phyloP scores from a whole-genome alignment of 1,140 invertebrate genomes.

The Lepidurus couesii region DNA sequence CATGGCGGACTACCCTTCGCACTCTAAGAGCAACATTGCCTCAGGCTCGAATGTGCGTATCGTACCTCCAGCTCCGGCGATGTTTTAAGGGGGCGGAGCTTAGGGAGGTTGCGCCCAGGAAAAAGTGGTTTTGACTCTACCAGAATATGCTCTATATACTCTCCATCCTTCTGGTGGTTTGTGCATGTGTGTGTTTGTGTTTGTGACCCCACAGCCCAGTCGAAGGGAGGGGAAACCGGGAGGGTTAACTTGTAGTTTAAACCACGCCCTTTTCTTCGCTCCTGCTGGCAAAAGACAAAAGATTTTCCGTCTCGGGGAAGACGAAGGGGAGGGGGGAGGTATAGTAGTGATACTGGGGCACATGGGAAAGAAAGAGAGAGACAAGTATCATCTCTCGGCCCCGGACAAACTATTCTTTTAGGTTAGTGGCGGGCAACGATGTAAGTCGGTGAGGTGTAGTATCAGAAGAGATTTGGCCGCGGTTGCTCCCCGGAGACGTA shows the following conservation, averaged over 20 bases:
- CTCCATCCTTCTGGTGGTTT: neutral
- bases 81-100: neutral
- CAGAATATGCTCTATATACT: neutral
- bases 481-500: slow-evolving; percentile 7
- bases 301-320: neutral
- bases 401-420: slow-evolving; percentile 10
- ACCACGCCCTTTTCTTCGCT: neutral
- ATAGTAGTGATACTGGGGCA: neutral
- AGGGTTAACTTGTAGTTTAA: neutral
- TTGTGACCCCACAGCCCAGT: neutral
- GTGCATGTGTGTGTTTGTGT: neutral
- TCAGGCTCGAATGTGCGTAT: neutral
- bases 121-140: neutral
- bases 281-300: slow-evolving; percentile 2
- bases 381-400: neutral
- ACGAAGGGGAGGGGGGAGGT: neutral
- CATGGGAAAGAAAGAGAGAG: neutral
- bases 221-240: neutral
- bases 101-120: neutral
- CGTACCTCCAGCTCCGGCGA: neutral
- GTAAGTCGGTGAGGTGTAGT: slow-evolving; percentile 14
- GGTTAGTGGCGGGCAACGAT: slow-evolving; percentile 1
- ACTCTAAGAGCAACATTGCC: slow-evolving; percentile 21
- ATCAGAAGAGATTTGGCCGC: slow-evolving; percentile 3
- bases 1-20: neutral